Evolutionary conservation across 2,797 vertebrate species (phyloP).

Genomic region (Gorsachius magnificus): DNA sequence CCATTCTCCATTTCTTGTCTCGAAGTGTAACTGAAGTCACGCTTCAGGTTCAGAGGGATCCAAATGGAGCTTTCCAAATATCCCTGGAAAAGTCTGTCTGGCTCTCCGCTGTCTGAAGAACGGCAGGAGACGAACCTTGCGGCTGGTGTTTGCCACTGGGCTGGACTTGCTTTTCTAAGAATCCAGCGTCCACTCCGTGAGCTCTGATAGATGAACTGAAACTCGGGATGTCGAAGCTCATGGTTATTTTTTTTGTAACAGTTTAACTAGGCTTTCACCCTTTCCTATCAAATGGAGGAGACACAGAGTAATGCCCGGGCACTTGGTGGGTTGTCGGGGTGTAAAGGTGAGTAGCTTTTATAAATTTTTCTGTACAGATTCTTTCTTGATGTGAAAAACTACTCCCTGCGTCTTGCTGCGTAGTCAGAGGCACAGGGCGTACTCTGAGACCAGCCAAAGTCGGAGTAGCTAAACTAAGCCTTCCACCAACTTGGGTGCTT

Average conservation of each 20-base stretch:
- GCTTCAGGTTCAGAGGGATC: not conserved
- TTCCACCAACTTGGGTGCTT: not conserved
- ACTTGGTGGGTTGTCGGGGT: not conserved
- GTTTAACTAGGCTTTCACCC: not conserved
- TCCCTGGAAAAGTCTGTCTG: not conserved
- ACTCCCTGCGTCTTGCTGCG: not conserved
- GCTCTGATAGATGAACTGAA: not conserved
- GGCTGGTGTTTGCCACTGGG: not conserved
- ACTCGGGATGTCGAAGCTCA: not conserved
- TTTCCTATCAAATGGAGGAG: not conserved
- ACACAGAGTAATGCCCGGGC: fast-evolving
- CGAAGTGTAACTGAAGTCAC: not conserved
- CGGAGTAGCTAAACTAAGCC: not conserved
- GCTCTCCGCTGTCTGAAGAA: not conserved
- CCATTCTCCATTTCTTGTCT: not conserved
- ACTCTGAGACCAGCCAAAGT: not conserved
- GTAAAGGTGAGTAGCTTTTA: not conserved
- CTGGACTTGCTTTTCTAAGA: not conserved
- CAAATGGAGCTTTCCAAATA: not conserved
- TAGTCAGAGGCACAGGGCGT: not conserved
- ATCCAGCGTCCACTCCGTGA: fast-evolving
- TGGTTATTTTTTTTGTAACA: not conserved
- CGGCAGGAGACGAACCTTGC: not conserved
- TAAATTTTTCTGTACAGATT: not conserved
- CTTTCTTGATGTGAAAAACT: not conserved